A percentile compares a stretch with the other conserved stretches of the same genome.
These are phyloP conservation scores for Auanema freiburgensis DNA, from an alignment of 2,888 invertebrate genomes.

Conservation along the genomic window DNA sequence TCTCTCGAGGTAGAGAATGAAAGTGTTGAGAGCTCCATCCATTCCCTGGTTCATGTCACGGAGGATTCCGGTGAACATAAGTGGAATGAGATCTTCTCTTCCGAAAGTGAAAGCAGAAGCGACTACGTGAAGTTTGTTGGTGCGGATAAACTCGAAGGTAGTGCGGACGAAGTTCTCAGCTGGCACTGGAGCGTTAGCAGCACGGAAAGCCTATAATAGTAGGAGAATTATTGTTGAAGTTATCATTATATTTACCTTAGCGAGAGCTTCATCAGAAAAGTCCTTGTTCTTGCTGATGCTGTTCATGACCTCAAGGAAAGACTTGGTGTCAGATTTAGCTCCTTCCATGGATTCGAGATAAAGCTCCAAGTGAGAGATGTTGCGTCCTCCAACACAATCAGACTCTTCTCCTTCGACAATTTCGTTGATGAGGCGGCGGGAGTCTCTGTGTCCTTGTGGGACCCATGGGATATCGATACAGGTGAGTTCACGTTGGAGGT, in stretches of 20 bases:
- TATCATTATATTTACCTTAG: neutral
- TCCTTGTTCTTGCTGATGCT: neutral
- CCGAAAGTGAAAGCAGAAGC: constrained; percentile 31
- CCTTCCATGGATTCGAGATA: constrained; percentile 26
- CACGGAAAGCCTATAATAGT: too few relatives aligned
- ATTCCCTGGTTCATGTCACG: constrained; percentile 23
- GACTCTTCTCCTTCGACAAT: constrained; percentile 27
- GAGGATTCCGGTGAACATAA: constrained; percentile 27
- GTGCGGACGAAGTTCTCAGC: constrained; percentile 23
- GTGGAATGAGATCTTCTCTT: constrained; percentile 27
- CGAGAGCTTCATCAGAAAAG: constrained; percentile 16
- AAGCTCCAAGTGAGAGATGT: constrained; percentile 31
- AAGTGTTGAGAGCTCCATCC: constrained; percentile 22
- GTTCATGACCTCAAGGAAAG: constrained; percentile 7
- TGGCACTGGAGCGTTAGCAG: constrained; percentile 20
- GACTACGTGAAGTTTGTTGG: constrained; percentile 19
- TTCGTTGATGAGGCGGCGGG: constrained; percentile 32
- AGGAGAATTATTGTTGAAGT: too few relatives aligned
- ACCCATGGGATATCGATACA: constrained; percentile 26
- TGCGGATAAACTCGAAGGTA: constrained; percentile 25
- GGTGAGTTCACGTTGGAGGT: constrained; percentile 26
- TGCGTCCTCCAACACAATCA: constrained; percentile 22
- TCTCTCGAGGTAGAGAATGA: constrained; percentile 27
- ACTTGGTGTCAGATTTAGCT: constrained; percentile 14
- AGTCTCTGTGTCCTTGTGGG: constrained; percentile 16